Evolutionary conservation across 2,888 invertebrate species (phyloP).

Genomic region (Phalera bucephala): DNA sequence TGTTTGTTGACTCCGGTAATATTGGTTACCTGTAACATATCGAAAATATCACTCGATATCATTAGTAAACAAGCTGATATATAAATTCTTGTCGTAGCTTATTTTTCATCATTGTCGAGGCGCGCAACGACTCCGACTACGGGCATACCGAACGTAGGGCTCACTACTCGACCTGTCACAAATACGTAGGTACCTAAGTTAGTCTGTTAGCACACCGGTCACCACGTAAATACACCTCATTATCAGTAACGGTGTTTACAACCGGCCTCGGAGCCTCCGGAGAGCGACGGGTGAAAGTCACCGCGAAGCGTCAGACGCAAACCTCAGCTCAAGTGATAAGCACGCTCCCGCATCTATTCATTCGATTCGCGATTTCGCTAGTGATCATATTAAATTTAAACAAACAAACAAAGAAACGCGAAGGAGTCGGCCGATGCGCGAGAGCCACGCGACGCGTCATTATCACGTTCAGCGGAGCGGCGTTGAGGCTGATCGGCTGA

Average conservation of each 20-base stretch:
- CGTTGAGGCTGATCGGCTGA: constrained; percentile 54
- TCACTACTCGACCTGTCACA: constrained; percentile 9
- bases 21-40: constrained; percentile 3
- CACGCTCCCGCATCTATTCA: constrained; percentile 44
- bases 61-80: constrained; percentile 24
- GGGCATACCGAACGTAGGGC: constrained; percentile 14
- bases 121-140: constrained; percentile 16
- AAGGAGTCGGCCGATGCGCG: constrained; percentile 40
- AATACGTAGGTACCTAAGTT: constrained; percentile 19
- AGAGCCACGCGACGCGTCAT: constrained; percentile 47
- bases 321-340: constrained; percentile 56
- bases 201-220: constrained; percentile 39
- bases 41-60: constrained; percentile 23
- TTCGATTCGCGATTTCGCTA: constrained; percentile 45
- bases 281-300: constrained; percentile 73
- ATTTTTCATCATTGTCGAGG: constrained; percentile 10
- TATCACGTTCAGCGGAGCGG: constrained; percentile 51
- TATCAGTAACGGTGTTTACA: constrained; percentile 74
- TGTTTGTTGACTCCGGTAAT: constrained; percentile 19
- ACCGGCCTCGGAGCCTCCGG: constrained; percentile 63
- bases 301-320: constrained; percentile 64
- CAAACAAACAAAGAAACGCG: constrained; percentile 66
- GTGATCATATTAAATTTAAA: constrained; percentile 53
- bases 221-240: constrained; percentile 56
- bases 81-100: constrained; percentile 21